Evolutionary conservation across 2,113 vertebrate species (phyloP).

Genomic region (Gymnobelideus leadbeateri): DNA sequence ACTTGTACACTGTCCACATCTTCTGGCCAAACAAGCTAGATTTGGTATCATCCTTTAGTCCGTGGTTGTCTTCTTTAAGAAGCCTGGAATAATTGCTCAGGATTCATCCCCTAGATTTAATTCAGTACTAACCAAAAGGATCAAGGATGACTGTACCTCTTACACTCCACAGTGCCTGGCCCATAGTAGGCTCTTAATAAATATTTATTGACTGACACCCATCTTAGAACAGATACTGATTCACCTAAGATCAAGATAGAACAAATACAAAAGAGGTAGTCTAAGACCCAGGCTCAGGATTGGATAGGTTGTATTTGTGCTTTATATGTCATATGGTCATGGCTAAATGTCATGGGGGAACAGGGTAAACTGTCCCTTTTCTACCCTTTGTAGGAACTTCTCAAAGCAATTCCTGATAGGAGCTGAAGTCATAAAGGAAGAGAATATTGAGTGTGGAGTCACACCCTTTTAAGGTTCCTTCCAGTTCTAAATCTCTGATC

Average conservation of each 20-base stretch:
- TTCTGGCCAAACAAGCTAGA: background rate
- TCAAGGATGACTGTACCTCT: background rate
- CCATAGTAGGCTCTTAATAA: background rate
- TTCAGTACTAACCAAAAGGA: background rate
- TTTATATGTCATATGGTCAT: background rate
- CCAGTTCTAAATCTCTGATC: background rate
- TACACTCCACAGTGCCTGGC: background rate
- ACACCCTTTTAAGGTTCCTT: background rate
- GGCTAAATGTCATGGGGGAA: background rate
- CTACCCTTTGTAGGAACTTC: background rate
- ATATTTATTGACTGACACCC: background rate
- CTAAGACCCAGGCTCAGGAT: background rate
- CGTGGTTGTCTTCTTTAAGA: background rate
- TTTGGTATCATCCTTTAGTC: background rate
- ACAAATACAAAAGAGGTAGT: background rate
- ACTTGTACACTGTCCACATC: background rate
- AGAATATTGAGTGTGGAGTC: background rate
- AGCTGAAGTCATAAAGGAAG: background rate
- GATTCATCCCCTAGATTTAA: background rate
- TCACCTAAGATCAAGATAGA: background rate
- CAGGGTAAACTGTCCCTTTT: background rate
- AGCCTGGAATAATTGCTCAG: background rate
- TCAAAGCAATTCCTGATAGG: background rate
- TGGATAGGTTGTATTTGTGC: background rate
- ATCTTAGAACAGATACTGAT: background rate